A percentile compares a stretch with the other conserved stretches of the same genome.
phyloP scores from a whole-genome alignment of 2,113 vertebrate species.

The Oryctolagus cuniculus region mOryCun1.1 NC_091433.1:109578501-109579000 shows the following conservation, averaged over 20 bases:
- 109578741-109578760: not conserved
- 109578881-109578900: not conserved
- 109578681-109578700: not conserved
- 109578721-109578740: not conserved
- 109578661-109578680: not conserved
- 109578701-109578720: not conserved
- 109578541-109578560: not conserved
- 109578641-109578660: not conserved
- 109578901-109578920: fast-evolving
- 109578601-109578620: not conserved
- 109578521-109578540: not conserved
- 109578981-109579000: slow-evolving; percentile 20
- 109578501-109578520: not conserved
- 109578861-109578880: not conserved
- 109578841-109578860: not conserved
- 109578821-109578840: not conserved
- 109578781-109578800: not conserved
- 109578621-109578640: not conserved
- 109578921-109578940: not conserved
- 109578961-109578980: not conserved
- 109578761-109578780: not conserved
- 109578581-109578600: not conserved
- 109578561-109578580: not conserved
- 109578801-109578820: not conserved
- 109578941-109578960: not conserved